These are phyloP conservation scores for Fregata magnificens DNA, from an alignment of 2,113 vertebrate species.

Conservation along the genomic window DNA sequence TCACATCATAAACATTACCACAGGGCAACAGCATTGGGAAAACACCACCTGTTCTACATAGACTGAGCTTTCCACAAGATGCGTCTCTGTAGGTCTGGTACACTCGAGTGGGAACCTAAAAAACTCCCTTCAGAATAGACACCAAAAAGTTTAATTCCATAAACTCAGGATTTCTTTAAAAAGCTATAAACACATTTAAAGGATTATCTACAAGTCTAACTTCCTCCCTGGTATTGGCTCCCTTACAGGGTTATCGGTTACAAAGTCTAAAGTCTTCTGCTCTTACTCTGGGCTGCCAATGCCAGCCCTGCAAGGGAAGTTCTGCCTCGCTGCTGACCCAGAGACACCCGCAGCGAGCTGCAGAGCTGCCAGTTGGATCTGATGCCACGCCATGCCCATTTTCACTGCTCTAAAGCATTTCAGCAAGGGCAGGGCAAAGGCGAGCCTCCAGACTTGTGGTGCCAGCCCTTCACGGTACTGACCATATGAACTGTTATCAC, in stretches of 20 bases:
- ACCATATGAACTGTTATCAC: not conserved
- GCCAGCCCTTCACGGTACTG: not conserved
- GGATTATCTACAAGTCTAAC: not conserved
- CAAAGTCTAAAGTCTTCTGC: not conserved
- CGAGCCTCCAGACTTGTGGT: not conserved
- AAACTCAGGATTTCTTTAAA: not conserved
- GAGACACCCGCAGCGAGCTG: not conserved
- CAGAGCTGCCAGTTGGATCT: not conserved
- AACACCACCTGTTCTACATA: conserved; percentile 27
- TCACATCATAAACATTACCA: conserved; percentile 18
- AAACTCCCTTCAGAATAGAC: not conserved
- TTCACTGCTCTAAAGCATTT: not conserved
- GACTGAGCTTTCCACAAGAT: not conserved
- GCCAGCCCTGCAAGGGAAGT: not conserved
- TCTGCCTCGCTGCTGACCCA: not conserved
- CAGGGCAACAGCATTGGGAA: not conserved
- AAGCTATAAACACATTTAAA: not conserved
- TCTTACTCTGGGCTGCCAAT: not conserved
- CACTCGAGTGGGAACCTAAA: not conserved
- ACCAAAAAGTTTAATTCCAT: not conserved
- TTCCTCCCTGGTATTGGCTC: not conserved
- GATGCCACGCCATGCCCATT: not conserved
- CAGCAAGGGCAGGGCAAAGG: not conserved
- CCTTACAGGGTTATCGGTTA: not conserved
- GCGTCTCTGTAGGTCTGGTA: not conserved